Percentiles rank a stretch among this genome's conserved stretches.
phyloP scores from a whole-genome alignment of 2,888 invertebrate species.

The Diaprepes abbreviatus region DNA sequence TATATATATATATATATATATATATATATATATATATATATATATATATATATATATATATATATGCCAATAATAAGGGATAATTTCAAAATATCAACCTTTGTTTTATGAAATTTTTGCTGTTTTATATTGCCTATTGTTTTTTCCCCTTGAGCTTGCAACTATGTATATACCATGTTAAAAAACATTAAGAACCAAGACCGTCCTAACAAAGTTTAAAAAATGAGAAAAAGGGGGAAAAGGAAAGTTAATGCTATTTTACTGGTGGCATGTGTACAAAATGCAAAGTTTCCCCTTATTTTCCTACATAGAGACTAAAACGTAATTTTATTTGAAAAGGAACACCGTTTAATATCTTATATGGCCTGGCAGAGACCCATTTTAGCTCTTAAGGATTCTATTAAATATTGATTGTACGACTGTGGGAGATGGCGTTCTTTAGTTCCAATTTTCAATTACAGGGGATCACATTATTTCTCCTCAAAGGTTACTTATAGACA shows the following conservation, averaged over 20 bases:
- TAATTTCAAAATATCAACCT: no score
- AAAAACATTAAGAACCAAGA: background rate
- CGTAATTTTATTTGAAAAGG: conserved; percentile 21
- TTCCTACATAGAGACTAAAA: conserved; percentile 7
- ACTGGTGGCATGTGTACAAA: conserved; percentile 13
- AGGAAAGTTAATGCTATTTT: conserved; percentile 5
- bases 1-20: no score
- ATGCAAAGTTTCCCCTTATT: conserved; percentile 3
- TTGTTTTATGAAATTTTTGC: no score
- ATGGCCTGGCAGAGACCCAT: conserved; percentile 12
- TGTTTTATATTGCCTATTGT: no score
- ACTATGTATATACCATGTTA: no score
- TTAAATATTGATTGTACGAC: conserved; percentile 21
- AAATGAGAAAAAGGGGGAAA: background rate
- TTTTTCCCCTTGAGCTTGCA: no score
- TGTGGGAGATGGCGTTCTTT: conserved; percentile 11
- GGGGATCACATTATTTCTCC: conserved; percentile 8
- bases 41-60: no score
- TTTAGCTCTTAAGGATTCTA: conserved; percentile 17
- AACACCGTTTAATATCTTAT: conserved; percentile 19
- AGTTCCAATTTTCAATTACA: conserved; percentile 13
- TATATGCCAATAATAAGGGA: no score
- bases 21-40: no score
- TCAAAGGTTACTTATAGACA: background rate
- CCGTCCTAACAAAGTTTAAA: conserved; percentile 3